Base-by-base conservation (phyloP, 2,113 vertebrate genomes). In the Anas platyrhynchos region DNA sequence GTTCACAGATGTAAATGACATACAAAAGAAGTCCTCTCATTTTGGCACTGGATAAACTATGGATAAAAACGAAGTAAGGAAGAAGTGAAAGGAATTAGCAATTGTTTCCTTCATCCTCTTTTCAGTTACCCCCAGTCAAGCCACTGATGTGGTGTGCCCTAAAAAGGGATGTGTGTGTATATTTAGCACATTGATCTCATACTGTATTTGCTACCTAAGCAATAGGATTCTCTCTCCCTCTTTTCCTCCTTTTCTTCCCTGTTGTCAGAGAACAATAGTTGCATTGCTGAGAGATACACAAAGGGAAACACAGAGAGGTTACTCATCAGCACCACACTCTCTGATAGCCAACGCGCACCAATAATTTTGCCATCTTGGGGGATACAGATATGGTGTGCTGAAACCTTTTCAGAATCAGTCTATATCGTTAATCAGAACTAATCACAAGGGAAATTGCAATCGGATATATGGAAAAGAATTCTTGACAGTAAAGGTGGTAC, bases 51-150 rank as follows among this genome's bases (percentile, higher is more conserved):
- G 48, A 34, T 77, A 83, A 78, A 78, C 77, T 32, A 48, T 8
- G n/a, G 56, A 80, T 65, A 94, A 91, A 95, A 97, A 96, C 65
- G 67, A 86, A 89, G 66, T 38, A 71, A 94, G 67, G 41, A 84
- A 84, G 68, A 86, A 73, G 29, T 16, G 48, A 54, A 68, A 93
- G 67, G 67, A 81, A 84, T 87, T 55, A 90, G 63, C 4, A 23
- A 91, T 32, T 66, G 15, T 73, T 97, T 72, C 26, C 72, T 88
- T 90, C 74, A 91, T 72, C 54, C 78, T 29, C 21, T 88, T 86
- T 75, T 56, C 48, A 76, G 20, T 27, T 61, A 74, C 55, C 63
- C 8, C 69, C 43, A 85, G 59, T 56, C 63, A 92, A 96, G 77
- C 41, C 73, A 67, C 44, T 93, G 83, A 85, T 75, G 44, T 93